Conservation (phyloP, 2,113 vertebrate genomes). For the Chauna torquata region DNA sequence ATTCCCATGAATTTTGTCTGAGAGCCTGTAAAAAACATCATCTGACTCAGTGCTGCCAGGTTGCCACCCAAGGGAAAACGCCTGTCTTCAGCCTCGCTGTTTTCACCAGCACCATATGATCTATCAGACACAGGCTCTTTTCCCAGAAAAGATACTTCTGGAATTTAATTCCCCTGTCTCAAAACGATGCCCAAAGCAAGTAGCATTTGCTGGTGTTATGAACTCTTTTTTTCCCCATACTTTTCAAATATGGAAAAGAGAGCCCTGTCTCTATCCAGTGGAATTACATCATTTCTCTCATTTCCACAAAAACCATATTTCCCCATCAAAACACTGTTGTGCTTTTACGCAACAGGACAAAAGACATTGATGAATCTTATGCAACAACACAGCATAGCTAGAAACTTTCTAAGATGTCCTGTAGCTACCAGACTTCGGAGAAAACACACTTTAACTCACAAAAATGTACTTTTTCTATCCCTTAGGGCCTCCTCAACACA, state of each 20-base stretch:
- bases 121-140: neutral
- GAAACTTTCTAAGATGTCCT: neutral
- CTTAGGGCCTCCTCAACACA: neutral
- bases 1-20: neutral
- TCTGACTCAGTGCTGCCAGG: neutral
- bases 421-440: neutral
- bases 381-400: neutral
- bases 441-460: neutral
- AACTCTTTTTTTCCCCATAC: neutral
- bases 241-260: neutral
- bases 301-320: neutral
- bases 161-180: neutral
- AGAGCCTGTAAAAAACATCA: neutral
- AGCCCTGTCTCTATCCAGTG: neutral
- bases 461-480: neutral
- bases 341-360: neutral
- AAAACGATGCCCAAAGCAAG: neutral
- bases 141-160: neutral
- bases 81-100: neutral
- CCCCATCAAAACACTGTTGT: neutral
- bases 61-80: neutral
- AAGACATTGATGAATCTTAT: neutral
- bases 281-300: neutral
- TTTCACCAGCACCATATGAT: neutral
- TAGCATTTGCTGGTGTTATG: neutral